Evolutionary conservation across 2,797 vertebrate species (phyloP).

Genomic region (Tenualosa thibaudeaui): DNA sequence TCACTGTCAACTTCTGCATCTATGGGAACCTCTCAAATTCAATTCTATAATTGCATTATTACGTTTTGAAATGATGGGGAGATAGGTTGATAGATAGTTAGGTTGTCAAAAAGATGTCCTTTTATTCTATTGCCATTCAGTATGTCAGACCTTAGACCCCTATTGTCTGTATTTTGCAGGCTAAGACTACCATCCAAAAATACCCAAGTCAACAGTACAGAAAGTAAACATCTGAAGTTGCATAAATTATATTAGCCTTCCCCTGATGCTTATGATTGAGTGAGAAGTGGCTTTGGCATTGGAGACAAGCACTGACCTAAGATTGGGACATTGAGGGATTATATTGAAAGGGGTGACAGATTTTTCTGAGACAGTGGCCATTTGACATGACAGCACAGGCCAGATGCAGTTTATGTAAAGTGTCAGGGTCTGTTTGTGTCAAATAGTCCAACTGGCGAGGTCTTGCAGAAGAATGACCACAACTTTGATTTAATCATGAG

Average conservation of each 20-base stretch:
- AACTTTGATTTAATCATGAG: conserved; percentile 45
- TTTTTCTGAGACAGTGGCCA: conserved; percentile 30
- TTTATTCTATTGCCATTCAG: not conserved
- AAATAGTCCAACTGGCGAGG: not conserved
- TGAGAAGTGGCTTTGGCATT: conserved; percentile 45
- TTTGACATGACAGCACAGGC: conserved; percentile 44
- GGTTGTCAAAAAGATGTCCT: conserved; percentile 39
- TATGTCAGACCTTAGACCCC: not conserved
- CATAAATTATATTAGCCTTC: conserved; percentile 34
- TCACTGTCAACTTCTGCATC: conserved; percentile 30
- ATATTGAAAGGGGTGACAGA: conserved; percentile 34
- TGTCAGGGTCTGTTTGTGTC: not conserved
- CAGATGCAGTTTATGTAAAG: not conserved
- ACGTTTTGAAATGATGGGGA: conserved; percentile 42
- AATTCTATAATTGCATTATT: conserved; percentile 47
- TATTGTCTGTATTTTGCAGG: not conserved
- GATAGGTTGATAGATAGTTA: conserved; percentile 40
- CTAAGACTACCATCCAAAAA: conserved; percentile 13
- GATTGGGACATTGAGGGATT: conserved; percentile 42
- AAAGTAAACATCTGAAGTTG: conserved; percentile 16
- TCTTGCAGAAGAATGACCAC: conserved; percentile 26
- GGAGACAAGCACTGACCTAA: conserved; percentile 41
- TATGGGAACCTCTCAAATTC: conserved; percentile 37
- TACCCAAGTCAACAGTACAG: conserved; percentile 29
- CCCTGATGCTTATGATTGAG: conserved; percentile 50